Evolutionary conservation across 2,113 vertebrate genomes (phyloP).

Genomic region (Motacilla tschutschensis): DNA sequence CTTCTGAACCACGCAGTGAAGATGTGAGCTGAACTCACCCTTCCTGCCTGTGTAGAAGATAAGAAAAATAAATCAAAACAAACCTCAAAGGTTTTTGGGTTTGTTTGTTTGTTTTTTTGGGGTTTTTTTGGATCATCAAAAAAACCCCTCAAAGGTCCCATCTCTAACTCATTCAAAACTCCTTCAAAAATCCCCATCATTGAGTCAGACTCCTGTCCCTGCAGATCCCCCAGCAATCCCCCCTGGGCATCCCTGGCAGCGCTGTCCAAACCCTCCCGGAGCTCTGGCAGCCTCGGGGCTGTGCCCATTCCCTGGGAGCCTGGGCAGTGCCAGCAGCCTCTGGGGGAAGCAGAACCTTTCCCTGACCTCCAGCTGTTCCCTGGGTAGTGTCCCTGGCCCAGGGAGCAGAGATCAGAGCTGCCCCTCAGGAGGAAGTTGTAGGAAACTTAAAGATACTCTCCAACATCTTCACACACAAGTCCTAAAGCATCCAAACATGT

Average conservation of each 20-base stretch:
- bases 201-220: not conserved
- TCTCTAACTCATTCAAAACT: not conserved
- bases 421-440: not conserved
- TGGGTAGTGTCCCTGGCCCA: not conserved
- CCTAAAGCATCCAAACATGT: not conserved
- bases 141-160: not conserved
- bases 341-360: not conserved
- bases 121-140: not conserved
- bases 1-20: not conserved
- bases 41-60: not conserved
- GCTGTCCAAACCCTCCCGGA: rapidly evolving
- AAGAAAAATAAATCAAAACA: not conserved
- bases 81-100: too few relatives aligned
- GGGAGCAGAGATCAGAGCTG: not conserved
- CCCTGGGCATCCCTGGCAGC: not conserved
- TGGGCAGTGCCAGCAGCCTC: not conserved
- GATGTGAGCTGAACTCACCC: not conserved
- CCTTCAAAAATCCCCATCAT: not conserved
- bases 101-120: too few relatives aligned
- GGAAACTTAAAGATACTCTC: not conserved
- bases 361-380: rapidly evolving
- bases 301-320: not conserved
- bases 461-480: not conserved
- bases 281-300: not conserved
- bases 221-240: not conserved